Evolutionary conservation across 2,797 vertebrate species (phyloP).

Genomic region (Atherinosoma microstoma): DNA sequence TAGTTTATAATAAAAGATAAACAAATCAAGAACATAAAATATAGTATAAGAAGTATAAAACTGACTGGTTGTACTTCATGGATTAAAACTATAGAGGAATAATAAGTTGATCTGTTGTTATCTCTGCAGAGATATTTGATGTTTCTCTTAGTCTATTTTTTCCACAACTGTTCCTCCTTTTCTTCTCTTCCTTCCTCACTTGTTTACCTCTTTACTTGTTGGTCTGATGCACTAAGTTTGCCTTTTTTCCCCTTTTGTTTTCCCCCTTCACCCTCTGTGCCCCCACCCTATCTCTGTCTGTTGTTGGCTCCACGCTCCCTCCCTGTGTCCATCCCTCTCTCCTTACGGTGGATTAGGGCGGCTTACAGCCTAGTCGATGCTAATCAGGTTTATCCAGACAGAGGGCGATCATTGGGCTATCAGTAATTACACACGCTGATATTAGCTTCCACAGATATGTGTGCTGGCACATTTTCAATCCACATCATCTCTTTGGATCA

Average conservation of each 20-base stretch:
- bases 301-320: constrained; percentile 7
- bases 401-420: constrained; percentile 76
- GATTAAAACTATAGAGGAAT: neutral
- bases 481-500: constrained; percentile 66
- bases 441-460: constrained; percentile 70
- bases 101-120: neutral
- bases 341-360: constrained; percentile 67
- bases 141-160: constrained; percentile 14
- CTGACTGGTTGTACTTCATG: neutral
- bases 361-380: constrained; percentile 70
- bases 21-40: neutral
- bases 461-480: constrained; percentile 67
- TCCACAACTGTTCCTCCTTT: constrained; percentile 4
- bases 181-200: neutral
- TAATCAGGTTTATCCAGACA: constrained; percentile 81
- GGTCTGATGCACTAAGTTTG: constrained; percentile 1
- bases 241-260: constrained; percentile 16
- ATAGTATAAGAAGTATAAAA: neutral
- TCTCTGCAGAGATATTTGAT: neutral
- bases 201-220: constrained; percentile 19
- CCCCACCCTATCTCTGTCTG: constrained; percentile 1
- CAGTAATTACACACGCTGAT: constrained; percentile 76
- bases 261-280: constrained; percentile 9
- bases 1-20: neutral
- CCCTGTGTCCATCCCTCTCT: constrained; percentile 52